phyloP scores from a whole-genome alignment of 2,797 vertebrate genomes.

The Lithobates pipiens region DNA sequence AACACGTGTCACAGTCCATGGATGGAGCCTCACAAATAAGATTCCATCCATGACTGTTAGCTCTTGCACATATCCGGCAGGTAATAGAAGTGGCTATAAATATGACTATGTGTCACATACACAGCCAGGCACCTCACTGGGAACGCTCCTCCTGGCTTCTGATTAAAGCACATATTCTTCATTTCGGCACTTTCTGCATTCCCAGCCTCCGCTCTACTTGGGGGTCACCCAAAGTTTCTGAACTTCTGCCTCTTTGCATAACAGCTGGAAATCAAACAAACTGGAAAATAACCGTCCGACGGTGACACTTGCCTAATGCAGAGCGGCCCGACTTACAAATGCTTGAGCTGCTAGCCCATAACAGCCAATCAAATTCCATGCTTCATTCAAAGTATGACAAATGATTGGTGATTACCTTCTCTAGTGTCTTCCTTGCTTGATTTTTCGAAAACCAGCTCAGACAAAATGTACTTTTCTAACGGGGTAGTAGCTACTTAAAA shows the following conservation, averaged over 20 bases:
- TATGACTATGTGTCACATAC: constrained; percentile 1
- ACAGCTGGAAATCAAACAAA: constrained; percentile 17
- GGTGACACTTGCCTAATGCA: neutral
- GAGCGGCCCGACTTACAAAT: neutral
- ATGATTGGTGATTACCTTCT: neutral
- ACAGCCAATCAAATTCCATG: neutral
- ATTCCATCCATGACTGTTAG: neutral
- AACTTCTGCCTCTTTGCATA: constrained; percentile 30
- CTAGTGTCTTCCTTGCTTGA: too few relatives aligned
- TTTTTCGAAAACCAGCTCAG: neutral
- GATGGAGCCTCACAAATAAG: neutral
- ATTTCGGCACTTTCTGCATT: neutral
- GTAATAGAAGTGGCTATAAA: constrained; percentile 19
- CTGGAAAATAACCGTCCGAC: neutral
- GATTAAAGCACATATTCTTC: constrained; percentile 9
- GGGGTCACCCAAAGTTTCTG: constrained; percentile 42
- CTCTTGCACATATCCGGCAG: constrained; percentile 20
- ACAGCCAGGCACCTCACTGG: constrained; percentile 6
- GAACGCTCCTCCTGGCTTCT: constrained; percentile 7
- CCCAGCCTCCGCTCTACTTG: constrained; percentile 8
- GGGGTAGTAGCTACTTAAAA: too few relatives aligned
- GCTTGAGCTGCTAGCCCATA: neutral
- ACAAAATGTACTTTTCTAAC: neutral
- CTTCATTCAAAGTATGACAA: neutral
- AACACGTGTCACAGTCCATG: constrained; percentile 33